Conservation (phyloP, 2,888 invertebrate species). For the Caenorhabditis virilis region DNA sequence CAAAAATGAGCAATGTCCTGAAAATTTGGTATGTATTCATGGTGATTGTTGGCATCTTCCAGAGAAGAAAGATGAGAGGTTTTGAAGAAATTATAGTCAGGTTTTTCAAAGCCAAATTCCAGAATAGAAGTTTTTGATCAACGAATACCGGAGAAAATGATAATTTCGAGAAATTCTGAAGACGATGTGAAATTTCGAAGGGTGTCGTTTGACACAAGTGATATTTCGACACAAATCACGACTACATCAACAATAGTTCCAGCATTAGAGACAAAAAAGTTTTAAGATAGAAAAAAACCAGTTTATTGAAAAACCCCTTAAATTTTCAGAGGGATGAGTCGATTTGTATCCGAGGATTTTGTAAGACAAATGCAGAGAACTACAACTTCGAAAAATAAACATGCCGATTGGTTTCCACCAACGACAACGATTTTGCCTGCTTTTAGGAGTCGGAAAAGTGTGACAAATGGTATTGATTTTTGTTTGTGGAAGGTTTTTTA, state of each 20-base stretch:
- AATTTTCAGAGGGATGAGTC: conserved; percentile 7
- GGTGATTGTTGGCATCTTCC: conserved; percentile 50
- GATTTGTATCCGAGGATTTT: conserved; percentile 29
- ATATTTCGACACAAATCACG: conserved; percentile 6
- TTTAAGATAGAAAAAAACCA: not conserved
- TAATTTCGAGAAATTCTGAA: too few species aligned
- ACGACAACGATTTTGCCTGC: too few species aligned
- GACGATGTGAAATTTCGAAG: conserved; percentile 9
- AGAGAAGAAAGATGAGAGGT: conserved; percentile 23
- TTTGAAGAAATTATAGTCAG: too few species aligned
- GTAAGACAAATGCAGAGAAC: conserved; percentile 22
- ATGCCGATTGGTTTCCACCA: conserved; percentile 40
- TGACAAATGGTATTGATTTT: too few species aligned
- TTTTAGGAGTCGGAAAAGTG: too few species aligned
- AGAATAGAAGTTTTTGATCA: too few species aligned
- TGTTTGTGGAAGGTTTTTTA: too few species aligned
- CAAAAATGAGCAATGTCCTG: conserved; percentile 38
- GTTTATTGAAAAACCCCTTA: not conserved
- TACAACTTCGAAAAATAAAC: too few species aligned
- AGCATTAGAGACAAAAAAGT: too few species aligned
- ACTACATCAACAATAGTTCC: not conserved
- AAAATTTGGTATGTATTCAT: conserved; percentile 36
- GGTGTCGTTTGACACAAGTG: conserved; percentile 21
- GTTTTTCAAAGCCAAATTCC: too few species aligned
- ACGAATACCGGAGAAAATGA: too few species aligned